phyloP scores from a whole-genome alignment of 1,140 invertebrate genomes.

The Drosophila arizonae region DNA sequence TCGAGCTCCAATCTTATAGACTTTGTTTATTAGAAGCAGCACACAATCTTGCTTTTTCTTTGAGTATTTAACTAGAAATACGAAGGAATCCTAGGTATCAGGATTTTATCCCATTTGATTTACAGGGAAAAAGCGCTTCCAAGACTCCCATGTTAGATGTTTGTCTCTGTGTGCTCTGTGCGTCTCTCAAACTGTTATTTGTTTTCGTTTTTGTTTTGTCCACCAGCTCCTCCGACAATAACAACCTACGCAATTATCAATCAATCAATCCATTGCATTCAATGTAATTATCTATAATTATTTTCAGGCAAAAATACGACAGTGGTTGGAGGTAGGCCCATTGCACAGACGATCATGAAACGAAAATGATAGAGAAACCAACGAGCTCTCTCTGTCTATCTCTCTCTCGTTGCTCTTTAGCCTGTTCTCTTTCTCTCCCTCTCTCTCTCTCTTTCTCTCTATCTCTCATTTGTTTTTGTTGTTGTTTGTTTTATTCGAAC shows the following conservation, averaged over 20 bases:
- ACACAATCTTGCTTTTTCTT: too few relatives aligned
- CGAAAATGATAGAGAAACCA: conserved; percentile 9
- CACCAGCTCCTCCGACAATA: background rate
- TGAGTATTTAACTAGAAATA: too few relatives aligned
- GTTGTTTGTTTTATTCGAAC: conserved; percentile 2
- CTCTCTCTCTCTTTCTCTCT: conserved; percentile 17
- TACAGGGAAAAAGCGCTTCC: too few relatives aligned
- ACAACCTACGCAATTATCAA: background rate
- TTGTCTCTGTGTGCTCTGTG: conserved; percentile 1
- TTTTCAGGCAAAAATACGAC: conserved; percentile 88
- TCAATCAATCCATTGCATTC: background rate
- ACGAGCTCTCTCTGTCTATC: conserved; percentile 19
- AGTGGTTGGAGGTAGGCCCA: conserved; percentile 88
- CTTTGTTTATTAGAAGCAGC: too few relatives aligned
- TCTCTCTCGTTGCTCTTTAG: background rate
- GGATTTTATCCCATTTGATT: too few relatives aligned
- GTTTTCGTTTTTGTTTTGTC: conserved; percentile 23
- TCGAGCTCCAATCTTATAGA: too few relatives aligned
- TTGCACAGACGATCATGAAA: conserved; percentile 37
- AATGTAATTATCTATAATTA: conserved; percentile 81
- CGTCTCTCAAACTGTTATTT: background rate
- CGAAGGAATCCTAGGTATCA: too few relatives aligned
- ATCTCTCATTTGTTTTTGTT: conserved; percentile 16
- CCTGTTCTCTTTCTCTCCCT: conserved; percentile 28
- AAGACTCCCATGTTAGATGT: background rate